phyloP scores from a whole-genome alignment of 2,113 vertebrate genomes.

The Oreochromis tanganicae region DNA sequence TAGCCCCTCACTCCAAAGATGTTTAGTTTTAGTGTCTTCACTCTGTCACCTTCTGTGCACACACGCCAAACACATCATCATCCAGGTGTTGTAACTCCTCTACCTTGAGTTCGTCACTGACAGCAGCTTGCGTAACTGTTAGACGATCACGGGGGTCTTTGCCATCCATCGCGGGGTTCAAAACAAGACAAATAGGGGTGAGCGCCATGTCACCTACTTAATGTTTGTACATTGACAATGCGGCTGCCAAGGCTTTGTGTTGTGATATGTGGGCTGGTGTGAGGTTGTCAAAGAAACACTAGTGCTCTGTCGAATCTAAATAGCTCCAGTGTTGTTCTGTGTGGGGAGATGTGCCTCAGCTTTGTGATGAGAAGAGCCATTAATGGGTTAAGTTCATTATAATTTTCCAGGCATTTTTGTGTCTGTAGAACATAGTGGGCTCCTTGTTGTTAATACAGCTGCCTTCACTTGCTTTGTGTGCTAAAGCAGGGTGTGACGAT shows the following conservation, averaged over 20 bases:
- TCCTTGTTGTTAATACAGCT: conserved; percentile 34
- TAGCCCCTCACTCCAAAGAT: not conserved
- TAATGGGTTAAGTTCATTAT: conserved; percentile 54
- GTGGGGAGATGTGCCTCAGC: conserved; percentile 24
- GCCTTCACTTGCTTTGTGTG: conserved; percentile 40
- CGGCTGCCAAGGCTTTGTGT: conserved; percentile 26
- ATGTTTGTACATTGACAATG: not conserved
- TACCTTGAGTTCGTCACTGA: not conserved
- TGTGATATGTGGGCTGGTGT: conserved; percentile 17
- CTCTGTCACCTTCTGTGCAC: not conserved
- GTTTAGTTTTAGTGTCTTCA: not conserved
- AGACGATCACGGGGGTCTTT: conserved; percentile 4
- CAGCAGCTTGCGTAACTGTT: conserved; percentile 30
- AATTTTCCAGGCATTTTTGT: conserved; percentile 16
- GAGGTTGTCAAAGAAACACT: conserved; percentile 24
- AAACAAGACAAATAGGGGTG: conserved; percentile 31
- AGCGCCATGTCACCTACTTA: conserved; percentile 9
- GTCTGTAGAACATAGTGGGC: conserved; percentile 35
- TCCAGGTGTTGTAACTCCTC: not conserved
- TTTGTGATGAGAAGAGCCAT: conserved; percentile 3
- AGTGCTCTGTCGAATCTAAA: conserved; percentile 46
- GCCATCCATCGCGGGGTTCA: not conserved
- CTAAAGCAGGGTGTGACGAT: conserved; percentile 36
- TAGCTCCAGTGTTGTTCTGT: conserved; percentile 28
- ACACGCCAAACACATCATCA: not conserved